A percentile compares a stretch with the other conserved stretches of the same genome.
Conservation (phyloP, 2,797 vertebrate species). For the Chrosomus eos region DNA sequence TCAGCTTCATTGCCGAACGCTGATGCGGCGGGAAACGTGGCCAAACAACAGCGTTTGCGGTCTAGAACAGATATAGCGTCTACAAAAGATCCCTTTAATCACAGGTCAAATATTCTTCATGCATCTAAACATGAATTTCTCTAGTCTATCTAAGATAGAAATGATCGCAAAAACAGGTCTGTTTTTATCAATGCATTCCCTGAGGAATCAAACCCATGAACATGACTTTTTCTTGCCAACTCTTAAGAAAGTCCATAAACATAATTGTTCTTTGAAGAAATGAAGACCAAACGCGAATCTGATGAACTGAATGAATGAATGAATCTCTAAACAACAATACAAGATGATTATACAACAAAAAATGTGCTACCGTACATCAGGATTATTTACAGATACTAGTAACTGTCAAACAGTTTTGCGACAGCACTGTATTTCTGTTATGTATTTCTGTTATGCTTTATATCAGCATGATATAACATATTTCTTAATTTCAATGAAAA, state of each 20-base stretch:
- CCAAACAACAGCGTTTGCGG: slow-evolving; percentile 11
- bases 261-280: not conserved
- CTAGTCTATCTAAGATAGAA: not conserved
- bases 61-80: not conserved
- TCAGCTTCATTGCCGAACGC: slow-evolving; percentile 26
- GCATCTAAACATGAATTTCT: not conserved
- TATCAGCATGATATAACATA: not conserved
- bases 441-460: not conserved
- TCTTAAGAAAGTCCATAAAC: not conserved
- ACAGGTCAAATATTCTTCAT: not conserved
- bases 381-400: not conserved
- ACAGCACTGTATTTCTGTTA: not conserved
- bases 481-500: not conserved
- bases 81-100: not conserved
- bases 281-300: not conserved
- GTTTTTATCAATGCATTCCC: not conserved
- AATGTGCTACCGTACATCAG: not conserved
- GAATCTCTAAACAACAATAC: not conserved
- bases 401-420: not conserved
- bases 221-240: not conserved
- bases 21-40: not conserved
- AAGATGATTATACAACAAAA: not conserved
- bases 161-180: not conserved
- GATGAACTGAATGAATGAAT: not conserved
- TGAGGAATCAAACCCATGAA: not conserved